Evolutionary conservation across 2,797 vertebrate species (phyloP), one percentile per base, ranked within the genome.

Genomic region (Channallabes apus): DNA sequence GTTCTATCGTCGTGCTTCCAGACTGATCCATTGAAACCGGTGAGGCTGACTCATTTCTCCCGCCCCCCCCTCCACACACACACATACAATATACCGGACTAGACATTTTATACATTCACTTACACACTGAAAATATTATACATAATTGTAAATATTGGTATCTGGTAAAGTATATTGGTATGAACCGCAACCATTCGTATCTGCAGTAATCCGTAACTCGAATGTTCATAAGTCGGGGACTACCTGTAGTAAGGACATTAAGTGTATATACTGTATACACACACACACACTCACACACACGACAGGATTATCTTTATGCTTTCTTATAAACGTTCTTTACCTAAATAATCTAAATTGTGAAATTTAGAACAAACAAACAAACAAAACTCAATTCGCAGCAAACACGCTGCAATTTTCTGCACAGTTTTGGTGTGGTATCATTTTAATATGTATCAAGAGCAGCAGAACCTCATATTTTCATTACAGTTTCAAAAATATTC

Each of bases 401-500:
- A 18, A 71, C 35, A 67, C 18, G 90, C 90, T 92, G 89, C 90
- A 92, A 91, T 92, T 91, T 93, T 56, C 54, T 59, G 29, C 12
- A 6, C 65, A 77, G 82, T 79, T 86, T 80, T 86, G 85, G 76
- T 84, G 85, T 84, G 85, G 85, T 80, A 83, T 71, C 24, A 62
- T 69, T 82, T 59, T 20, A 68, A 3, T 69, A 22, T 32, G 41
- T 54, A 67, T 81, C 64, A 68, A 6, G 27, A 81, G 62, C 79
- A 65, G 62, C 64, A 56, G 67, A 81, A 38, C 27, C 24, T 82
- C 58, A 56, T 17, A 35, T 82, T 58, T n/a, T n/a, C 6, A 62
- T 80, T 64, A 68, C 46, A 56, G n/a, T 35, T 73, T 20, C n/a
- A 54, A 67, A 68, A 68, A 5, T 17, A 20, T 54, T 81, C 62